Conservation (phyloP, 1,140 invertebrate species). For the Hyposmocoma kahamanoa region DNA sequence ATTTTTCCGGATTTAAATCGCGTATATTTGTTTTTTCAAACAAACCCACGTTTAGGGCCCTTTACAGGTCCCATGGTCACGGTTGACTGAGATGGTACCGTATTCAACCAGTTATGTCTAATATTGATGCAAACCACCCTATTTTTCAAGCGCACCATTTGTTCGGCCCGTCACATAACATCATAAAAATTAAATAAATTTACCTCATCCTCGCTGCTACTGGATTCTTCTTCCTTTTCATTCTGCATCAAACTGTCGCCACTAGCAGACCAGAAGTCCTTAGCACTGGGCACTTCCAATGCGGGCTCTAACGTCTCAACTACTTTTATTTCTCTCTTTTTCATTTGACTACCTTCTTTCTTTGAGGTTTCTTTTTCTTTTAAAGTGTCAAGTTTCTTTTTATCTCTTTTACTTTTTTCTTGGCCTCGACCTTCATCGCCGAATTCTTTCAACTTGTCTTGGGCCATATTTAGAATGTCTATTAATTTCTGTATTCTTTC, state of each 20-base stretch:
- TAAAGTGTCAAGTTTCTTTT: slow-evolving; percentile 11
- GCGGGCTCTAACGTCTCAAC: slow-evolving; percentile 41
- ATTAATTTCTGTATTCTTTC: slow-evolving; percentile 34
- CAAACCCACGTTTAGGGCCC: too few relatives aligned
- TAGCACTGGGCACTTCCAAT: slow-evolving; percentile 51
- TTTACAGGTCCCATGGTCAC: too few relatives aligned
- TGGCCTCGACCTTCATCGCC: slow-evolving; percentile 31
- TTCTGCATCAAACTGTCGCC: slow-evolving; percentile 21
- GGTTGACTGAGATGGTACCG: too few relatives aligned
- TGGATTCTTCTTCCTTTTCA: slow-evolving; percentile 37
- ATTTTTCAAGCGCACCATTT: too few relatives aligned
- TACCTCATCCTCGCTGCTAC: slow-evolving; percentile 65
- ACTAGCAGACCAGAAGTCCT: slow-evolving; percentile 61
- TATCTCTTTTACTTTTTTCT: slow-evolving; percentile 18
- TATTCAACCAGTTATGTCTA: too few relatives aligned
- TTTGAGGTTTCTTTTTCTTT: slow-evolving; percentile 23
- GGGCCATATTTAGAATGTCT: slow-evolving; percentile 28
- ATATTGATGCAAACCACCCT: too few relatives aligned
- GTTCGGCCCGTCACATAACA: too few relatives aligned
- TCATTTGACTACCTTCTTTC: slow-evolving; percentile 15
- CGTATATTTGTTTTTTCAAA: too few relatives aligned
- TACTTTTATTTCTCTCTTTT: slow-evolving; percentile 22
- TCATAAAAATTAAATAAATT: slow-evolving; percentile 7
- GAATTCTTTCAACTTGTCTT: slow-evolving; percentile 47
- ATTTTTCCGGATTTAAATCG: too few relatives aligned